Conservation (phyloP, 2,113 vertebrate species). For the Octodon degus region DNA sequence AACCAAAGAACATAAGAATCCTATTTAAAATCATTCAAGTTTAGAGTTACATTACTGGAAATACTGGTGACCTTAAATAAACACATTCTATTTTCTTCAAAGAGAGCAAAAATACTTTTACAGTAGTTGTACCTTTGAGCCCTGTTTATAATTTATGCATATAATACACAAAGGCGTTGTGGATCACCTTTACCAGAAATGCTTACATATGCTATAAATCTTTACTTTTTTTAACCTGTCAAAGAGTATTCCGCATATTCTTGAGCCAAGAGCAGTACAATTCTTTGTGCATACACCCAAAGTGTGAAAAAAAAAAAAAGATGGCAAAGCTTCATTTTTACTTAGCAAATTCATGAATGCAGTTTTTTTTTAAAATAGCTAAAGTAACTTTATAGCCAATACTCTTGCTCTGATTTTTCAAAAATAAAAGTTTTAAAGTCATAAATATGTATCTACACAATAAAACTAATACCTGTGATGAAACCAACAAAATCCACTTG, state of each 20-base stretch:
- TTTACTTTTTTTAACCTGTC: slow-evolving; percentile 48
- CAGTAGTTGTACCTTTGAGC: slow-evolving; percentile 1
- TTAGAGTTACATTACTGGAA: slow-evolving; percentile 65
- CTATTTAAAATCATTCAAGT: neutral
- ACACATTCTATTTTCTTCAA: slow-evolving; percentile 53
- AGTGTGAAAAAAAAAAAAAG: neutral
- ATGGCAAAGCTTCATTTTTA: slow-evolving; percentile 38
- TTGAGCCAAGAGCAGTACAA: slow-evolving; percentile 20
- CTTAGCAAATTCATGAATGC: slow-evolving; percentile 32
- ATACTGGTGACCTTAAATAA: neutral
- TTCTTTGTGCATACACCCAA: neutral
- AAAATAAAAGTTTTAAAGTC: neutral
- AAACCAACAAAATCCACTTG: neutral
- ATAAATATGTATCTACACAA: neutral
- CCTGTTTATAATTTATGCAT: slow-evolving; percentile 42
- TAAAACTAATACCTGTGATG: neutral
- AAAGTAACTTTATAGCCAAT: slow-evolving; percentile 17
- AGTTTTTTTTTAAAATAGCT: neutral
- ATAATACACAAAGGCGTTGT: slow-evolving; percentile 26
- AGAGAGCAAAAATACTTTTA: slow-evolving; percentile 60
- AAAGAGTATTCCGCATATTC: slow-evolving; percentile 47
- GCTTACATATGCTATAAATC: slow-evolving; percentile 65
- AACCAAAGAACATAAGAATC: slow-evolving; percentile 44
- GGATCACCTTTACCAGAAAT: slow-evolving; percentile 35
- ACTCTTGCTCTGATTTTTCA: neutral